Percentiles rank a stretch among this genome's conserved stretches.
phyloP scores from a whole-genome alignment of 2,113 vertebrate genomes.

The Cranoglanis bouderius region DNA sequence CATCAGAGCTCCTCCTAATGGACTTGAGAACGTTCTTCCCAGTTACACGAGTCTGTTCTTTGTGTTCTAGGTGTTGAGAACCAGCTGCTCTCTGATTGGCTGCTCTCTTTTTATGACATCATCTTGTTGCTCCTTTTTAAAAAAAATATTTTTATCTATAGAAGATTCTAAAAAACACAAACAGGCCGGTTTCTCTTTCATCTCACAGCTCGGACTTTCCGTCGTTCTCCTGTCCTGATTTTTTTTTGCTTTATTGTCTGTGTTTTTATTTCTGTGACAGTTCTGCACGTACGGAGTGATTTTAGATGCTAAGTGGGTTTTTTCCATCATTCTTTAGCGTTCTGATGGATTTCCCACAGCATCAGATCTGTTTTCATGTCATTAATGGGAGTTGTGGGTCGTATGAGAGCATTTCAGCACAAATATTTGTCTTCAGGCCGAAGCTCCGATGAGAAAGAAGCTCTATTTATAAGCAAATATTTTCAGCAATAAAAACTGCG shows the following conservation, averaged over 20 bases:
- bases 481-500: background rate
- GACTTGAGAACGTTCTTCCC: background rate
- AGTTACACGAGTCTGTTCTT: too few relatives aligned
- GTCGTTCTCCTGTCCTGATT: slow-evolving; percentile 40
- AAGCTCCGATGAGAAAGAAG: background rate
- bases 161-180: background rate
- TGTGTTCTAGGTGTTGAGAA: background rate
- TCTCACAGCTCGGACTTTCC: background rate
- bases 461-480: slow-evolving; percentile 15
- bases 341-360: slow-evolving; percentile 18
- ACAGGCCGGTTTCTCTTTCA: background rate
- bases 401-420: slow-evolving; percentile 20
- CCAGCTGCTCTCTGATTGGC: background rate
- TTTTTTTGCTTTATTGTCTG: slow-evolving; percentile 60
- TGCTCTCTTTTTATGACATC: background rate
- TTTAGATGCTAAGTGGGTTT: background rate
- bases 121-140: background rate
- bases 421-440: slow-evolving; percentile 38
- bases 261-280: slow-evolving; percentile 42
- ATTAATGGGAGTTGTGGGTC: background rate
- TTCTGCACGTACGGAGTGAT: background rate
- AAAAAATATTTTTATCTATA: background rate
- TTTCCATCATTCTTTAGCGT: background rate
- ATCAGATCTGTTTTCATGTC: slow-evolving; percentile 30
- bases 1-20: background rate